These are phyloP conservation scores for Puffinus mauretanicus DNA, from an alignment of 2,113 vertebrate species.

Conservation along the genomic window DNA sequence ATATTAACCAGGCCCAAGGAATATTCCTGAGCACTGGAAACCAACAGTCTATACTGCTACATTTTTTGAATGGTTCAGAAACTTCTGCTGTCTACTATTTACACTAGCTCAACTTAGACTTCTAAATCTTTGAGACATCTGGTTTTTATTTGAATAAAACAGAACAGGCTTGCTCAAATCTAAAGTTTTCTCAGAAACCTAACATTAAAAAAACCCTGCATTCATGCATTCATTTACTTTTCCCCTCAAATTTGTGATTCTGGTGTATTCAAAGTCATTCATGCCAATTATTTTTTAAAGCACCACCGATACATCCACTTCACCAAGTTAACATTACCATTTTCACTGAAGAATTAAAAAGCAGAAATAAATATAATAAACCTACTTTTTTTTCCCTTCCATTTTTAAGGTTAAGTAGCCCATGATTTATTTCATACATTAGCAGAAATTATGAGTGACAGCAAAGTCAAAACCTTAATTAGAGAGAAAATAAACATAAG, in stretches of 20 bases:
- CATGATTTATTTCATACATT: background rate
- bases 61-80: background rate
- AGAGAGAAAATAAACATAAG: background rate
- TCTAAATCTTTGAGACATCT: background rate
- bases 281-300: background rate
- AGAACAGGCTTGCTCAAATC: background rate
- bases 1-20: background rate
- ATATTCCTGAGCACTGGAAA: background rate
- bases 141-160: background rate
- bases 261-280: background rate
- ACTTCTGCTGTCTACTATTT: background rate
- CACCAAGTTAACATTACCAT: background rate
- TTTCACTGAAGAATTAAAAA: background rate
- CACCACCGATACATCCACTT: background rate
- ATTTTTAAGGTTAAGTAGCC: conserved; percentile 25
- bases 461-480: conserved; percentile 37
- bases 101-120: background rate
- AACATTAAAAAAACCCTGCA: background rate
- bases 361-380: background rate
- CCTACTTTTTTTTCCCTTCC: background rate
- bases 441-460: conserved; percentile 1
- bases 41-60: background rate
- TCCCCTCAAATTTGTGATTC: background rate
- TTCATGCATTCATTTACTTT: background rate
- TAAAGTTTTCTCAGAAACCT: background rate